Conservation (phyloP, 2,113 vertebrate species). For the Alethe diademata region DNA sequence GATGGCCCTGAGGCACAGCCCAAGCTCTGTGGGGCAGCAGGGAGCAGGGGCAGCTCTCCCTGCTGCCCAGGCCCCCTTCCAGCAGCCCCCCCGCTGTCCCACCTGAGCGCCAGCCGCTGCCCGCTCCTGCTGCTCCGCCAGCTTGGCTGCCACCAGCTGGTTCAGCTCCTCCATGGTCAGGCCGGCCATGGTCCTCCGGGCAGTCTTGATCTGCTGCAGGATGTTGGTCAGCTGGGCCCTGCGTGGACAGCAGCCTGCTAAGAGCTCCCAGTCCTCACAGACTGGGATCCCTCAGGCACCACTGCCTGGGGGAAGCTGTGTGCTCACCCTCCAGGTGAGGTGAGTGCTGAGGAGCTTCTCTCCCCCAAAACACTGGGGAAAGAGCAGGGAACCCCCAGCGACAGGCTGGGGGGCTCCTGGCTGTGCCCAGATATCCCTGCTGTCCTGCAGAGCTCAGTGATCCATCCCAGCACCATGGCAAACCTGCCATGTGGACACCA, state of each 20-base stretch:
- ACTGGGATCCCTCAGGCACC: neutral
- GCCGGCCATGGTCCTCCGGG: conserved; percentile 86
- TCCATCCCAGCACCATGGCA: fast-evolving
- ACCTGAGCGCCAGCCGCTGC: conserved; percentile 64
- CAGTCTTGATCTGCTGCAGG: conserved; percentile 91
- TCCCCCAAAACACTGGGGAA: neutral
- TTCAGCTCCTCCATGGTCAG: conserved; percentile 88
- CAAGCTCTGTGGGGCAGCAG: fast-evolving
- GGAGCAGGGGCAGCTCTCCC: neutral
- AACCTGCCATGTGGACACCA: neutral
- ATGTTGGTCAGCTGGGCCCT: conserved; percentile 84
- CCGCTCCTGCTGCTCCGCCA: conserved; percentile 76
- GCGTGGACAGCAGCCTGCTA: neutral
- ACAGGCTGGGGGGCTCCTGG: neutral
- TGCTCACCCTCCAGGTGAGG: fast-evolving
- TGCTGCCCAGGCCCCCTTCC: neutral
- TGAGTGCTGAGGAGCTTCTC: fast-evolving
- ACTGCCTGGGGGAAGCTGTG: fast-evolving
- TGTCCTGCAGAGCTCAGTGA: neutral
- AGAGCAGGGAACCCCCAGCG: neutral
- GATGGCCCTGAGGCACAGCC: neutral
- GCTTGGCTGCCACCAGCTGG: conserved; percentile 79
- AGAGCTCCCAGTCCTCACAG: neutral
- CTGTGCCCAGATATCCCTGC: neutral
- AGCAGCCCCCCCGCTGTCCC: neutral